These are phyloP conservation scores for Chiloscyllium punctatum DNA, from an alignment of 2,797 vertebrate species.

Conservation along the genomic window DNA sequence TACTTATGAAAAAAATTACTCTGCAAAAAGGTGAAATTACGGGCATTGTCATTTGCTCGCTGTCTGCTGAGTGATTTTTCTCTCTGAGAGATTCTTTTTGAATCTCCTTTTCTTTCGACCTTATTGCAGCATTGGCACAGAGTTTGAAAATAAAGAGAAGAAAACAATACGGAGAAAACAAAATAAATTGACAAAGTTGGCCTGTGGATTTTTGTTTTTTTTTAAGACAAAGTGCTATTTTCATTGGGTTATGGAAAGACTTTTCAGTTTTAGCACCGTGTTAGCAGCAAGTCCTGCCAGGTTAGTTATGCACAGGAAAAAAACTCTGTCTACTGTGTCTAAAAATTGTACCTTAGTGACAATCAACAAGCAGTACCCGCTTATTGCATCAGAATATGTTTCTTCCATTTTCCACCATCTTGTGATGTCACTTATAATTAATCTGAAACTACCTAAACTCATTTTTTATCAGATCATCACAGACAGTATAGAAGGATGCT, in stretches of 20 bases:
- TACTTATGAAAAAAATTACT: conserved; percentile 64
- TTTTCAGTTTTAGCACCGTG: not conserved
- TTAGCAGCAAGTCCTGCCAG: not conserved
- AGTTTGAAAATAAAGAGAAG: not conserved
- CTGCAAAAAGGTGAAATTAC: conserved; percentile 49
- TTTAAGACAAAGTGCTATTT: not conserved
- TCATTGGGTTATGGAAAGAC: not conserved
- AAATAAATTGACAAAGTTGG: not conserved
- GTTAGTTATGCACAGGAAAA: not conserved
- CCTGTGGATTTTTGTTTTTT: not conserved
- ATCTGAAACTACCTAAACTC: not conserved
- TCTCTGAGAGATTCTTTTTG: conserved; percentile 20
- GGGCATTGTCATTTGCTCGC: conserved; percentile 41
- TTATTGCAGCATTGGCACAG: conserved; percentile 13
- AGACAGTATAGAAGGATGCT: not conserved
- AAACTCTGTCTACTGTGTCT: not conserved
- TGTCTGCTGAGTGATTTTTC: conserved; percentile 33
- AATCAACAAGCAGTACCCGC: not conserved
- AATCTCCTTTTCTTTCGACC: conserved; percentile 6
- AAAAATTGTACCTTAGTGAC: not conserved
- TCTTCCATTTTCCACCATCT: not conserved
- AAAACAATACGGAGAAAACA: not conserved
- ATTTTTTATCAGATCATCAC: not conserved
- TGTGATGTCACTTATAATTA: not conserved
- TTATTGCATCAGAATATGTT: not conserved